These are phyloP conservation scores for Sebastes hubbsi DNA, from an alignment of 2,797 vertebrate species.

Conservation along the genomic window DNA sequence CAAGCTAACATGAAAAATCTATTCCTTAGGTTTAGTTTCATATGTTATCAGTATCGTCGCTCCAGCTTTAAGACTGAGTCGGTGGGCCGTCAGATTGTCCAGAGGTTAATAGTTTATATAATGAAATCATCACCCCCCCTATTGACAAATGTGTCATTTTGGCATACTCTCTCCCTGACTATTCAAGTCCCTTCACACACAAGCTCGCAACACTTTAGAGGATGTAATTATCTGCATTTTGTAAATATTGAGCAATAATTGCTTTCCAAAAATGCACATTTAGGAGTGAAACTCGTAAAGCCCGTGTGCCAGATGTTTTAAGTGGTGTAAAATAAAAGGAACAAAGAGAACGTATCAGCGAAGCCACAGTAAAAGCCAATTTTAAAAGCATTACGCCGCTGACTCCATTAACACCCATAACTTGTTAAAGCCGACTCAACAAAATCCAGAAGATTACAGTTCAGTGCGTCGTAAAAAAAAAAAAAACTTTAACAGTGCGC, in stretches of 20 bases:
- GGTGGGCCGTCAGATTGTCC: too few relatives aligned
- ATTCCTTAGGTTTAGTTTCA: too few relatives aligned
- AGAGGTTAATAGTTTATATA: too few relatives aligned
- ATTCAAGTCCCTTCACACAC: neutral
- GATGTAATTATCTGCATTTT: constrained; percentile 4
- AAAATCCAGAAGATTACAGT: constrained; percentile 34
- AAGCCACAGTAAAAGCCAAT: constrained; percentile 6
- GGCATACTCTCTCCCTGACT: neutral
- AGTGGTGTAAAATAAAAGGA: constrained; percentile 9
- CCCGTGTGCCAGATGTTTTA: constrained; percentile 10
- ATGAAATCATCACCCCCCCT: too few relatives aligned
- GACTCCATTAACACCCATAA: constrained; percentile 43
- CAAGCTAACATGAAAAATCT: too few relatives aligned
- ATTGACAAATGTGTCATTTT: neutral
- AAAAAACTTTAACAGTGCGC: neutral
- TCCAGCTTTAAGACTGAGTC: too few relatives aligned
- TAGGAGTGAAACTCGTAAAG: neutral
- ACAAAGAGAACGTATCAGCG: constrained; percentile 13
- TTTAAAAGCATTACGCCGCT: constrained; percentile 16
- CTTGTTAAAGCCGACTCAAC: constrained; percentile 35
- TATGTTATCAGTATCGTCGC: too few relatives aligned
- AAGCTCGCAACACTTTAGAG: neutral
- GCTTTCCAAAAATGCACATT: neutral
- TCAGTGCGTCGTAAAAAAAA: constrained; percentile 7
- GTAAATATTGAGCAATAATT: neutral